phyloP scores from a whole-genome alignment of 2,888 invertebrate species.

The Agrochola litura region DNA sequence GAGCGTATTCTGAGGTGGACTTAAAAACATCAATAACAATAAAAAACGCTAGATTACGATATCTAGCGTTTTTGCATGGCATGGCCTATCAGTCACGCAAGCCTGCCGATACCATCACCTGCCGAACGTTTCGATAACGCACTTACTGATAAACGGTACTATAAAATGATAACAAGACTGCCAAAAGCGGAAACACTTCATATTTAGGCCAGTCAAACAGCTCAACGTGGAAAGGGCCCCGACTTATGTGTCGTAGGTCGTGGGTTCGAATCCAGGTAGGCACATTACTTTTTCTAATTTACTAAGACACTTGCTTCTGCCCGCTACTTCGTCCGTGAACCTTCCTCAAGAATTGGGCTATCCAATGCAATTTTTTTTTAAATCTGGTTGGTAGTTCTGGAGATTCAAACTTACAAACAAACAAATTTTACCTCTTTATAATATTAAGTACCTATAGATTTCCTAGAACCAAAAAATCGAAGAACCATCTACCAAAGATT shows the following conservation, averaged over 20 bases:
- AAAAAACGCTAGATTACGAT: constrained; percentile 23
- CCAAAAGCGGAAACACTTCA: constrained; percentile 1
- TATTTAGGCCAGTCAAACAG: background rate
- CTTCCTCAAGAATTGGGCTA: too few relatives aligned
- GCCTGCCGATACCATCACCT: constrained; percentile 26
- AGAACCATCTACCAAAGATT: background rate
- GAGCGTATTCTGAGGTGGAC: constrained; percentile 4
- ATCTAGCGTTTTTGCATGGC: too few relatives aligned
- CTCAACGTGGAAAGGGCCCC: background rate
- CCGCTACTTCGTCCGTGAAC: too few relatives aligned
- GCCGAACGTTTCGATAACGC: constrained; percentile 33
- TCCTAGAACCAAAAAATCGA: too few relatives aligned
- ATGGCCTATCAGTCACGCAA: constrained; percentile 39
- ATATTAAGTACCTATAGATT: too few relatives aligned
- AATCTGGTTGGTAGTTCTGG: too few relatives aligned
- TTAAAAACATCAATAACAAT: constrained; percentile 24
- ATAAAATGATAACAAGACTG: background rate
- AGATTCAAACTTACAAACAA: too few relatives aligned
- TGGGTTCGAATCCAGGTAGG: background rate
- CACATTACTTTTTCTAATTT: background rate
- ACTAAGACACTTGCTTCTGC: background rate
- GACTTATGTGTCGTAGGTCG: background rate
- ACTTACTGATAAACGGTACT: constrained; percentile 22
- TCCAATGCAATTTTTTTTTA: too few relatives aligned
- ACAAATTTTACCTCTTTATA: too few relatives aligned